Evolutionary conservation across 2,113 vertebrate genomes (phyloP).

Genomic region (Conger conger): DNA sequence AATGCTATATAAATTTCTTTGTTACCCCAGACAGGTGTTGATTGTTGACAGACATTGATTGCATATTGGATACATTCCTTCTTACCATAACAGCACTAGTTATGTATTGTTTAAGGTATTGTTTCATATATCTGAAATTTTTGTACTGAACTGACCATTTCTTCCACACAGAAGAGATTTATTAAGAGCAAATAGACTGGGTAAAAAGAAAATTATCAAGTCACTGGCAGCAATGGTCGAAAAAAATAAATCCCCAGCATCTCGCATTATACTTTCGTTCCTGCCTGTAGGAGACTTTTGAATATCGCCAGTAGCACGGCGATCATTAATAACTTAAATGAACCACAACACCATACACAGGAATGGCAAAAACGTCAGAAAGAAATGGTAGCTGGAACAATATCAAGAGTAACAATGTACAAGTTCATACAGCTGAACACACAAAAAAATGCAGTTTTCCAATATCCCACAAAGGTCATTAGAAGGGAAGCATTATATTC

Average conservation of each 20-base stretch:
- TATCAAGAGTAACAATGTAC: conserved; percentile 1
- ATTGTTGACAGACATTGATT: neutral
- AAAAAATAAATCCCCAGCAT: neutral
- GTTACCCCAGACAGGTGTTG: neutral
- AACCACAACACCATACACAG: neutral
- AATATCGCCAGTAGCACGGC: neutral
- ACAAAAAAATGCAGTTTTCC: neutral
- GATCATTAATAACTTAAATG: neutral
- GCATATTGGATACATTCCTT: neutral
- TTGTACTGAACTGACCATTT: neutral
- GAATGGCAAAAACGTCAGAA: neutral
- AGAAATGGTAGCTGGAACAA: neutral
- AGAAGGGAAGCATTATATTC: neutral
- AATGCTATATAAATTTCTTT: neutral
- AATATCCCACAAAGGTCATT: neutral
- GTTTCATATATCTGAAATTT: neutral
- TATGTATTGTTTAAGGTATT: neutral
- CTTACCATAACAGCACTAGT: neutral
- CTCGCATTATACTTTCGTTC: neutral
- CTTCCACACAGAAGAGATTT: neutral
- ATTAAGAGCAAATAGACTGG: neutral
- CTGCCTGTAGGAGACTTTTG: neutral
- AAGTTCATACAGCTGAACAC: neutral
- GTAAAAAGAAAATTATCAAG: neutral
- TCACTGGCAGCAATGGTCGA: neutral